Conservation (phyloP, 2,888 invertebrate genomes). For the Lycia hirtaria region DNA sequence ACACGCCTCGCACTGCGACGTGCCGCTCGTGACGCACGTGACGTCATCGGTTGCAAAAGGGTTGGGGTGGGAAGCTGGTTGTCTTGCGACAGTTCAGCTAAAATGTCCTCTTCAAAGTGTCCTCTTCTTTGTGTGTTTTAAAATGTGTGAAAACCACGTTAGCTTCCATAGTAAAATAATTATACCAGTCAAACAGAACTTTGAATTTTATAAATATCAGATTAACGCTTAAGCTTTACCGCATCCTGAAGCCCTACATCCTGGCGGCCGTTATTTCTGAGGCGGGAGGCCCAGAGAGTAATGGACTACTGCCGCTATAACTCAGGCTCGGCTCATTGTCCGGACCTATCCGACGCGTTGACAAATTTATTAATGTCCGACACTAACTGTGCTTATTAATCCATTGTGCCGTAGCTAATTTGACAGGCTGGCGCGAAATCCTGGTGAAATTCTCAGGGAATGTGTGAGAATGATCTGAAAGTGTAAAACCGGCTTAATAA, state of each 20-base stretch:
- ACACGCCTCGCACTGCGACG: too few relatives aligned
- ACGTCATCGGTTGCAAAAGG: too few relatives aligned
- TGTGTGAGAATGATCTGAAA: neutral
- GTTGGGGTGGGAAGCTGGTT: too few relatives aligned
- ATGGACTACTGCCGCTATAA: slow-evolving; percentile 78
- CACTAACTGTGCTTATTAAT: slow-evolving; percentile 74
- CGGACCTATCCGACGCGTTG: slow-evolving; percentile 78
- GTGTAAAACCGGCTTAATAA: too few relatives aligned
- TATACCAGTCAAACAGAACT: neutral
- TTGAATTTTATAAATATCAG: neutral
- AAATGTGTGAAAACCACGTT: too few relatives aligned
- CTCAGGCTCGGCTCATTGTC: slow-evolving; percentile 80
- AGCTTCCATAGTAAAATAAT: too few relatives aligned
- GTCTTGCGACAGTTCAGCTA: too few relatives aligned
- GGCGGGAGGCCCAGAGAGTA: slow-evolving; percentile 79
- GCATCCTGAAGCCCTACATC: slow-evolving; percentile 47
- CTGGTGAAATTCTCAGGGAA: neutral
- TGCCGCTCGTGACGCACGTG: too few relatives aligned
- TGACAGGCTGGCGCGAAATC: slow-evolving; percentile 50
- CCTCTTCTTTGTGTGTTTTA: too few relatives aligned
- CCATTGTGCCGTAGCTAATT: slow-evolving; percentile 64
- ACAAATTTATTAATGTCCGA: slow-evolving; percentile 83
- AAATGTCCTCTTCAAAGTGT: too few relatives aligned
- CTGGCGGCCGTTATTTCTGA: slow-evolving; percentile 71
- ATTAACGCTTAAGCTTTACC: neutral